A percentile compares a stretch with the other conserved stretches of the same genome.
Evolutionary conservation across 2,113 vertebrate species (phyloP).

Genomic region (Vombatus ursinus): DNA sequence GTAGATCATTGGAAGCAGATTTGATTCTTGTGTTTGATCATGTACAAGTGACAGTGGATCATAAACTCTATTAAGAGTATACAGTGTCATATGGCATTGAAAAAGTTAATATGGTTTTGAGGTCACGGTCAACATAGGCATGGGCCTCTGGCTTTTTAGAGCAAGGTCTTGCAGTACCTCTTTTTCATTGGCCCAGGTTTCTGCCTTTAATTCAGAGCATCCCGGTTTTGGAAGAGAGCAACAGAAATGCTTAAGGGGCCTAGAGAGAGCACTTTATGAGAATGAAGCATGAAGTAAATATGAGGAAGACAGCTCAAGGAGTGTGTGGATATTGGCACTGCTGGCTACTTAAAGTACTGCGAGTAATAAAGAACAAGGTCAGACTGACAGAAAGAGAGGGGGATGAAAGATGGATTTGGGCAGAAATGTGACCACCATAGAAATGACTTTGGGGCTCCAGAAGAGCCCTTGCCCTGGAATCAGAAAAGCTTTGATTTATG

Average conservation of each 20-base stretch:
- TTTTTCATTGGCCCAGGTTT: constrained; percentile 63
- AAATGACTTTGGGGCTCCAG: constrained; percentile 50
- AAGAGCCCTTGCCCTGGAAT: constrained; percentile 28
- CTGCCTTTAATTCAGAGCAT: constrained; percentile 53
- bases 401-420: constrained; percentile 10
- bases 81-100: constrained; percentile 42
- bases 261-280: constrained; percentile 52
- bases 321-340: constrained; percentile 57
- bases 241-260: constrained; percentile 54
- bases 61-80: constrained; percentile 61
- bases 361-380: constrained; percentile 62
- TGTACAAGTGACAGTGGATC: constrained; percentile 23
- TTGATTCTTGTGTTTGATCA: constrained; percentile 61
- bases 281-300: constrained; percentile 64
- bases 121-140: constrained; percentile 52
- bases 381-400: constrained; percentile 58
- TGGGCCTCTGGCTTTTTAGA: constrained; percentile 55
- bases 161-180: constrained; percentile 49
- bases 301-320: constrained; percentile 58
- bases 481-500: neutral
- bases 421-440: constrained; percentile 58
- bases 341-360: constrained; percentile 62
- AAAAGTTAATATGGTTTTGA: constrained; percentile 62
- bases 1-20: constrained; percentile 52
- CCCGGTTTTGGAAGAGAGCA: constrained; percentile 63